Evolutionary conservation across 2,113 vertebrate genomes (phyloP).

Genomic region (Carassius gibelio): DNA sequence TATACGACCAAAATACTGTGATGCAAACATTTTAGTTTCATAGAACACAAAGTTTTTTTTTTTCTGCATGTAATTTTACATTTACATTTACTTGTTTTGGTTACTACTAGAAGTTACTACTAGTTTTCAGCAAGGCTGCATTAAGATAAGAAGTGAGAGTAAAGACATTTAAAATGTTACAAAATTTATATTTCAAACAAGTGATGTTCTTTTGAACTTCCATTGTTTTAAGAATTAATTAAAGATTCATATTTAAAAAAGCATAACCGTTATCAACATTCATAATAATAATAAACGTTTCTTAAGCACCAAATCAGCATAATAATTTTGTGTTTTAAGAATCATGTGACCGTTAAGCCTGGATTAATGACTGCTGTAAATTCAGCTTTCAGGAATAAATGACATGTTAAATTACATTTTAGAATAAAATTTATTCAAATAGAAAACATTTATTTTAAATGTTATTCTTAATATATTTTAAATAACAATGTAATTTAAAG

Average conservation of each 20-base stretch:
- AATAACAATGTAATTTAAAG: too few relatives aligned
- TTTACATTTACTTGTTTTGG: background rate
- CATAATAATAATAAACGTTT: background rate
- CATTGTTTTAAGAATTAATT: background rate
- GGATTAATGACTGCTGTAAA: background rate
- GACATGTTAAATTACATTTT: background rate
- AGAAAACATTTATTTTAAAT: background rate
- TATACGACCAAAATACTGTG: conserved; percentile 52
- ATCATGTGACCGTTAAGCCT: background rate
- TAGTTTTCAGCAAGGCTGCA: background rate
- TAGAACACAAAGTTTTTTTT: background rate
- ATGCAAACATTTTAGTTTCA: background rate
- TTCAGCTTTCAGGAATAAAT: background rate
- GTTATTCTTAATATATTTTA: too few relatives aligned
- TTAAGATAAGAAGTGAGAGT: background rate
- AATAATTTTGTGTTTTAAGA: background rate
- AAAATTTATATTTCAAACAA: background rate
- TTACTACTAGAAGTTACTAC: background rate
- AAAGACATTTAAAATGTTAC: background rate
- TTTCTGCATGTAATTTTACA: background rate
- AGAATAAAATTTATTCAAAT: background rate
- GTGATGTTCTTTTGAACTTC: background rate
- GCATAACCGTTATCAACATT: background rate
- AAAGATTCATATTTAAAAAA: background rate
- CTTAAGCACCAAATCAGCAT: background rate